Evolutionary conservation across 2,797 vertebrate species (phyloP).

Genomic region (Poecilia picta): DNA sequence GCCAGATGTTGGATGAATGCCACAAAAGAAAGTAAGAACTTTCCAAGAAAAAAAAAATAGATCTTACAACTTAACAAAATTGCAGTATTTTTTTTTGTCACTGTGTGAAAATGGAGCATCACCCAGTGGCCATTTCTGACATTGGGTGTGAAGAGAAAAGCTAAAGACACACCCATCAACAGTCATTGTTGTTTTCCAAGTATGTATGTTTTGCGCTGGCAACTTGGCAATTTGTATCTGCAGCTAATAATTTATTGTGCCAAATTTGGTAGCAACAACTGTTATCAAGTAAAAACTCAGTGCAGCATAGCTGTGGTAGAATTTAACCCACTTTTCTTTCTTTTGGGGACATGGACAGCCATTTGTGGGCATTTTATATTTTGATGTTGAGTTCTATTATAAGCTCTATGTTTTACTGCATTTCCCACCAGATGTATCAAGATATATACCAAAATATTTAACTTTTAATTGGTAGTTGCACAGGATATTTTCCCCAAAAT

Average conservation of each 20-base stretch:
- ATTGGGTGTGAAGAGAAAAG: not conserved
- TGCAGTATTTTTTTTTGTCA: not conserved
- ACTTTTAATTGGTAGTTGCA: not conserved
- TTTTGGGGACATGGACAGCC: not conserved
- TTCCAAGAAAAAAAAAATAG: not conserved
- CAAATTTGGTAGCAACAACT: not conserved
- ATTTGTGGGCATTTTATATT: not conserved
- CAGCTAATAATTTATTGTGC: not conserved
- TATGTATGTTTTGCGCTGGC: not conserved
- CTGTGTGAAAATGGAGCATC: not conserved
- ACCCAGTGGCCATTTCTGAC: not conserved
- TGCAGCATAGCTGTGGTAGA: not conserved
- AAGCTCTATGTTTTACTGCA: not conserved
- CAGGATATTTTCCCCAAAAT: not conserved
- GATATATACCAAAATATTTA: not conserved
- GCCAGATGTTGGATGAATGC: constrained; percentile 42
- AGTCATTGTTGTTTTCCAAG: not conserved
- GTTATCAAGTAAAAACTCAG: not conserved
- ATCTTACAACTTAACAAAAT: not conserved
- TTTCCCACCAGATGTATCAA: not conserved
- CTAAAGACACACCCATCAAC: not conserved
- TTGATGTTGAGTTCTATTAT: not conserved
- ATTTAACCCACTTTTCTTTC: not conserved
- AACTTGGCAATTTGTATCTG: not conserved
- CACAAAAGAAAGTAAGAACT: constrained; percentile 27